Base-by-base conservation (phyloP, 1,140 invertebrate species). In the Mizuhopecten yessoensis region DNA sequence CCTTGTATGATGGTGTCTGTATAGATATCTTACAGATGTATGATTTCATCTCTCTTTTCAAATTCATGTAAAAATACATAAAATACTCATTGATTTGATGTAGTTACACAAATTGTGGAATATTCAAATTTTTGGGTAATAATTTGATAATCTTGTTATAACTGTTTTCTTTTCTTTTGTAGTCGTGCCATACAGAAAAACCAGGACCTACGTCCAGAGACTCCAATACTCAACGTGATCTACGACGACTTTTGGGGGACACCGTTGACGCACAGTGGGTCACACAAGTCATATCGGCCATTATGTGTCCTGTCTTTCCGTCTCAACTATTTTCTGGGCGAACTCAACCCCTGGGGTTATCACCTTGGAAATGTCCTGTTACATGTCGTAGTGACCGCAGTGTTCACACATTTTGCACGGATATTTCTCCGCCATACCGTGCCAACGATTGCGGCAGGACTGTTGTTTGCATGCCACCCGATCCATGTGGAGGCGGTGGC, bases 191-290 rank as follows among this genome's bases (percentile, higher is more conserved):
- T 99, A 95, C 98, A 98, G 97, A 99, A 99, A 95, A 99, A 99
- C 97, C 97, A 98, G 94, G 99, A 99, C 96, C 96, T 99, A 86
- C 97, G 98, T 94, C 98, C 98, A 17, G 98, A 98, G 95, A 99
- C 98, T 86, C 98, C 99, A 5, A 96, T 99, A 39, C 97, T 98
- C 92, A 99, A 99, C 97, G 97, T 99, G 86, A 99, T 99, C 96
- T 98, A 98, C 95, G 99, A 99, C 96, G 99, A 99, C 97, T 99
- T 99, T 96, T 99, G 99, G 99, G 99, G 99, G 89, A 99, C 99
- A 91, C 98, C 99, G 90, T 99, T 99, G 97, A 98, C 98, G 95
- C 99, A 99, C 98, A 98, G 98, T 34, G 96, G 95, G n/a, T 97
- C 96, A 5, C 99, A 99, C 97, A 99, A 99, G 94, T 99, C 99